phyloP scores from a whole-genome alignment of 2,797 vertebrate species.

The Crenichthys baileyi region DNA sequence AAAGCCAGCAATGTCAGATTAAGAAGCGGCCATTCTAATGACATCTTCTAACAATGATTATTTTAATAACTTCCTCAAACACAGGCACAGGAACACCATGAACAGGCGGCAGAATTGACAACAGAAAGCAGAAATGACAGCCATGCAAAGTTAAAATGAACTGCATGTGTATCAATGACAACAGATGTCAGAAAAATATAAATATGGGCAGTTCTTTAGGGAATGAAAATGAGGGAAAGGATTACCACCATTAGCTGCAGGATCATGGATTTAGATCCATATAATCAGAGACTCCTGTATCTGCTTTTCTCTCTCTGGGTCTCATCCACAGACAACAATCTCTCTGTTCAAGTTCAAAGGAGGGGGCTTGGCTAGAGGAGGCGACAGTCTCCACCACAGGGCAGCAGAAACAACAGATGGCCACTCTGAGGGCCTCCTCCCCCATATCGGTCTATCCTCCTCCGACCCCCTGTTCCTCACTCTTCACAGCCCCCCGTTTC shows the following conservation, averaged over 20 bases:
- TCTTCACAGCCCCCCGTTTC: conserved; percentile 65
- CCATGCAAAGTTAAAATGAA: conserved; percentile 12
- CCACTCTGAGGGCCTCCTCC: conserved; percentile 67
- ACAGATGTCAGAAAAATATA: background rate
- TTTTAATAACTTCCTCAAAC: conserved; percentile 13
- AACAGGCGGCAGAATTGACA: conserved; percentile 22
- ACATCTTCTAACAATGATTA: conserved; percentile 22
- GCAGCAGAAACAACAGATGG: conserved; percentile 78
- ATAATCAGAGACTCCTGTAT: conserved; percentile 15
- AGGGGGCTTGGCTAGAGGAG: conserved; percentile 48
- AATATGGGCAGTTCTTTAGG: background rate
- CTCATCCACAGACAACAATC: conserved; percentile 48
- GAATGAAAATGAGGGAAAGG: background rate
- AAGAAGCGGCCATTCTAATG: background rate
- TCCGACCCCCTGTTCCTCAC: conserved; percentile 49
- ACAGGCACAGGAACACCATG: background rate
- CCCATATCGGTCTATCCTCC: conserved; percentile 65
- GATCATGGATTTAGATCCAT: conserved; percentile 3
- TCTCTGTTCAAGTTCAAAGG: conserved; percentile 70
- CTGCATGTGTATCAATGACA: background rate
- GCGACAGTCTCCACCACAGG: conserved; percentile 61
- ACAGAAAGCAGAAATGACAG: background rate
- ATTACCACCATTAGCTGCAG: background rate
- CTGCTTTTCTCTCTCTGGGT: background rate
- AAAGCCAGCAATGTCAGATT: background rate